Percentiles rank a stretch among this genome's conserved stretches.
phyloP scores from a whole-genome alignment of 2,888 invertebrate genomes.

The Meteorus cinctellus region DNA sequence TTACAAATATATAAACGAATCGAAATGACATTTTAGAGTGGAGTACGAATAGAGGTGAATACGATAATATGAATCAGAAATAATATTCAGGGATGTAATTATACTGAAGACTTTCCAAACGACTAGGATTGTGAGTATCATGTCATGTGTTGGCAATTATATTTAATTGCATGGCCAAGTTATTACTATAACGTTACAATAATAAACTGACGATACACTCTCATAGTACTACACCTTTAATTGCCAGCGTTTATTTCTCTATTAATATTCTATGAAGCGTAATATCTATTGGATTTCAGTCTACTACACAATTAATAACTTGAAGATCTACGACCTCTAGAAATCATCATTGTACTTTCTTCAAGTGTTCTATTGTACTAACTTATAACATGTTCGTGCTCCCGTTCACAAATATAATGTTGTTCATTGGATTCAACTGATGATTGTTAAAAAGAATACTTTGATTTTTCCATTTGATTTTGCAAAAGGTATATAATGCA shows the following conservation, averaged over 20 bases:
- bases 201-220: not conserved
- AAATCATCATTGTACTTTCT: not conserved
- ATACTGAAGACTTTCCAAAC: not conserved
- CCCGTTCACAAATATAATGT: too few species aligned
- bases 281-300: not conserved
- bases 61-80: not conserved
- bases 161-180: not conserved
- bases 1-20: not conserved
- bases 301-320: not conserved
- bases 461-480: too few species aligned
- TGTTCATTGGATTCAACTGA: too few species aligned
- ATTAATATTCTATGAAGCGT: not conserved
- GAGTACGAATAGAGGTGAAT: not conserved
- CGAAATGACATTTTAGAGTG: not conserved
- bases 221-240: not conserved
- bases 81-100: not conserved
- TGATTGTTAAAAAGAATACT: too few species aligned
- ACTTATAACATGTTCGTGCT: too few species aligned
- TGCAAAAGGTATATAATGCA: too few species aligned
- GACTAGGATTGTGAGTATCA: not conserved
- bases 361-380: not conserved
- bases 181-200: not conserved
- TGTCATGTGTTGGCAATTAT: conserved; percentile 3
- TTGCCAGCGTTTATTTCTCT: not conserved
- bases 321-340: not conserved